Evolutionary conservation across 2,888 invertebrate genomes (phyloP), one percentile per base, ranked within the genome.

Genomic region (Parnassius mnemosyne): DNA sequence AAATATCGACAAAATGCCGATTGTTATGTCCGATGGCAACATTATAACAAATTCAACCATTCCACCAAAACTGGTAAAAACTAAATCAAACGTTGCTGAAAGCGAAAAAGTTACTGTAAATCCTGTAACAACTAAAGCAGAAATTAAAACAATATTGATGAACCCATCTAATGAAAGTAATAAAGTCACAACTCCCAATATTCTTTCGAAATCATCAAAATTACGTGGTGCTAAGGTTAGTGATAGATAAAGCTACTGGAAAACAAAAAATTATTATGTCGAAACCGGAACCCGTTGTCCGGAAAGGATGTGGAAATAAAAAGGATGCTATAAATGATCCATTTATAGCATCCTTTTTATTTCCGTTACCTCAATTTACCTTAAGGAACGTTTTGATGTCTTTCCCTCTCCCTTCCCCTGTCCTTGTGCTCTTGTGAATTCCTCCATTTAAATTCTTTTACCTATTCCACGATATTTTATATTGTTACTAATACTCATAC

Each of bases 1-100:
- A 74, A 94, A 84, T 71, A 93, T 95, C 58, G 94, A 95, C 70
- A 94, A 94, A 74, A 93, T 95, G 92, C 94, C 95, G 0, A 92
- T 94, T 44, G 93, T 94, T 0, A 89, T 90, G 88, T 81, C 91
- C 0, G 91, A 90, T 66, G 87, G 86, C 10, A 88, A 88, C 69
- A 76, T 89, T 49, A 80, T 89, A 64, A 77, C 80, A 25, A 84
- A 82, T 63, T 67, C 84, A 53, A 65, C 77, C 3, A 80, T 76
- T 66, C 74, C 83, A n/a, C 78, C 84, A 10, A 86, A 87, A 72
- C 69, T 84, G 10, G 69, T 85, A 0, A 87, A 85, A 75, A 74
- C 83, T 12, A 89, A 87, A 71, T 80, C 72, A 53, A 67, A 73
- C 10, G 53, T 76, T 47, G 66, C 79, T 25, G 86, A 86, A 67